Conservation (phyloP, 2,113 vertebrate species). For the Strigops habroptila region DNA sequence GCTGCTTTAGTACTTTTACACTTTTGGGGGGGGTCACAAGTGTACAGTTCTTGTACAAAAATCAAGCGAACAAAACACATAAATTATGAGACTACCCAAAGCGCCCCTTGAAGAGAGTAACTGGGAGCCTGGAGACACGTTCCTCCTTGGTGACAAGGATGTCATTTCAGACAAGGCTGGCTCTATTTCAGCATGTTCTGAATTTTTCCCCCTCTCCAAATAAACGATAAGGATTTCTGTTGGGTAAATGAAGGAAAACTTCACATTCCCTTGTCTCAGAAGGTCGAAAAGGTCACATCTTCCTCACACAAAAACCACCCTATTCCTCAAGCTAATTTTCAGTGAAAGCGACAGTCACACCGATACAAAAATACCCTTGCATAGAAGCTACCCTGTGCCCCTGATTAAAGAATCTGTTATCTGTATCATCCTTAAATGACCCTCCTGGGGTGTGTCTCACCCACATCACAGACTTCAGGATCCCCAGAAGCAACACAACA, state of each 20-base stretch:
- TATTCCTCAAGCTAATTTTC: neutral
- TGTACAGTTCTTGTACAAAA: neutral
- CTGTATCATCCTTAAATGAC: neutral
- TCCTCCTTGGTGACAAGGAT: neutral
- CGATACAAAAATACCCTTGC: neutral
- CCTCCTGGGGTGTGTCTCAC: neutral
- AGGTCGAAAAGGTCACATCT: neutral
- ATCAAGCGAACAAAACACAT: neutral
- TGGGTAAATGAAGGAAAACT: neutral
- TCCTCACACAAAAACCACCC: neutral
- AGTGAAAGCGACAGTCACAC: neutral
- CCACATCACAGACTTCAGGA: slow-evolving; percentile 12
- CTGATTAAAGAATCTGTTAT: neutral
- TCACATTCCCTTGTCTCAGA: neutral
- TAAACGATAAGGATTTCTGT: neutral
- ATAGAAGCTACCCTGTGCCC: neutral
- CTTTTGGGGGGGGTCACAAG: neutral
- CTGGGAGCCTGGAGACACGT: neutral
- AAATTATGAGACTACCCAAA: slow-evolving; percentile 4
- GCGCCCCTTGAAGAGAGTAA: neutral
- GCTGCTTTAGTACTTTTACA: slow-evolving; percentile 38
- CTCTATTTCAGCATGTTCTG: neutral
- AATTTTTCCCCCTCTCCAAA: neutral
- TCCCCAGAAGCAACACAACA: neutral
- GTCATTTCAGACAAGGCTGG: neutral